Evolutionary conservation across 2,888 invertebrate genomes (phyloP).

Genomic region (Harmothoe impar): DNA sequence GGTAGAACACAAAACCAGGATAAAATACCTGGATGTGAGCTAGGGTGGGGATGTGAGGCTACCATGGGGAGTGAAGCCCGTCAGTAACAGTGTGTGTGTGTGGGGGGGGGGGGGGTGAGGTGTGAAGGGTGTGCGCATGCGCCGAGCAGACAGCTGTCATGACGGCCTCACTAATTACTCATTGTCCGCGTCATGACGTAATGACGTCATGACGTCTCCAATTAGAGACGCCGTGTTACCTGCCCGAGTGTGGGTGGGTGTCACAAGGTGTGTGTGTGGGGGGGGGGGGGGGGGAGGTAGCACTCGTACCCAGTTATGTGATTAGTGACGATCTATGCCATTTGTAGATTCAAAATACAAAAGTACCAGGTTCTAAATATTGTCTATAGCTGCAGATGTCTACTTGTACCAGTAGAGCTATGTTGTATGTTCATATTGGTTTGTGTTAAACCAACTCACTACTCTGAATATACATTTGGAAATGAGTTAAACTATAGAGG

Average conservation of each 20-base stretch:
- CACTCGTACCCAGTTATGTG: neutral
- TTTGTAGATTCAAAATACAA: no score
- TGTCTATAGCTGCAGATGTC: no score
- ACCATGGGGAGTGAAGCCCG: neutral
- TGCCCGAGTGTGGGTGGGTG: neutral
- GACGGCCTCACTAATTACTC: neutral
- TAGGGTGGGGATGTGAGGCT: neutral
- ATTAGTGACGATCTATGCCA: no score
- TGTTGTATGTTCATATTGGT: no score
- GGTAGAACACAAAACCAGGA: neutral
- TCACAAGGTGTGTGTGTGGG: no score
- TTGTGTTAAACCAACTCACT: no score
- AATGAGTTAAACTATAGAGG: no score
- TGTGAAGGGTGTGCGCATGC: neutral
- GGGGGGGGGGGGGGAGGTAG: neutral
- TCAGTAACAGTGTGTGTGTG: neutral
- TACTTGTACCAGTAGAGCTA: no score
- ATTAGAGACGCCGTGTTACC: neutral
- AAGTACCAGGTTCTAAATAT: no score
- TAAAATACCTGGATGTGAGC: no score
- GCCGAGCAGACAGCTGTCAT: neutral
- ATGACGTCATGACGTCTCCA: neutral
- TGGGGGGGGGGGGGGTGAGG: neutral
- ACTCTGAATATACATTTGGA: no score
- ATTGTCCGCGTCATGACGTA: constrained; percentile 3